Base-by-base conservation (phyloP, 2,888 invertebrate genomes). In the Ashinkailepas kermadecensis region DNA sequence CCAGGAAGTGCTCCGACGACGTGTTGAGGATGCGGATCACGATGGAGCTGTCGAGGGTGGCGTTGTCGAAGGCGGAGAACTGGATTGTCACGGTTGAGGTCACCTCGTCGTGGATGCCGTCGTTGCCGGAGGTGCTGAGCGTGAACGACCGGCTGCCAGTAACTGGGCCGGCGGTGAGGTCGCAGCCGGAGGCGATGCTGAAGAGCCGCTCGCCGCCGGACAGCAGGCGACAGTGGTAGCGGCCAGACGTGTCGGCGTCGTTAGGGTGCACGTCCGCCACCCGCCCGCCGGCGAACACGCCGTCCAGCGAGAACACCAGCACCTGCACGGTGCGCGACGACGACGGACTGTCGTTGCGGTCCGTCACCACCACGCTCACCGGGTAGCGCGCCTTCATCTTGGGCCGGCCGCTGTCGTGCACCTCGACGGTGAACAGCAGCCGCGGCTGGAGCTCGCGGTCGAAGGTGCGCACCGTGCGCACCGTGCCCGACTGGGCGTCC, bases 191-290 rank as follows among this genome's bases (percentile, higher is more conserved):
- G 80, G 92, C 92, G 82, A 97, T 94, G 57, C 85, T 85, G 84
- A 89, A 88, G 25, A 87, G 84, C 81, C 89, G 91, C 23, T 83
- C 83, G 78, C 85, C 85, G 12, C 86, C 86, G 70, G 85, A 85
- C 85, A 94, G 88, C 84, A 96, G 92, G 86, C 92, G 92, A 87
- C 97, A 98, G 86, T 90, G 92, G 86, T 97, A 97, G 86, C 95
- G 93, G 8, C 97, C 97, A 81, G 92, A 91, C n/a, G 91, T 91
- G 87, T 98, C 97, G 0, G 93, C 92, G 89, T 98, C 98, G 86
- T 95, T 93, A 0, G 98, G 98, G 88, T 93, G 94, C 0, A 97
- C 94, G 87, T 96, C 92, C 12, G 96, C 97, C 84, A 98, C 93
- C 88, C 93, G 93, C n/a, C 94, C 94, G 54, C 91, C 87, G 0